Conservation (phyloP, 2,888 invertebrate species). For the Lepidocyrtinus sp. region DNA sequence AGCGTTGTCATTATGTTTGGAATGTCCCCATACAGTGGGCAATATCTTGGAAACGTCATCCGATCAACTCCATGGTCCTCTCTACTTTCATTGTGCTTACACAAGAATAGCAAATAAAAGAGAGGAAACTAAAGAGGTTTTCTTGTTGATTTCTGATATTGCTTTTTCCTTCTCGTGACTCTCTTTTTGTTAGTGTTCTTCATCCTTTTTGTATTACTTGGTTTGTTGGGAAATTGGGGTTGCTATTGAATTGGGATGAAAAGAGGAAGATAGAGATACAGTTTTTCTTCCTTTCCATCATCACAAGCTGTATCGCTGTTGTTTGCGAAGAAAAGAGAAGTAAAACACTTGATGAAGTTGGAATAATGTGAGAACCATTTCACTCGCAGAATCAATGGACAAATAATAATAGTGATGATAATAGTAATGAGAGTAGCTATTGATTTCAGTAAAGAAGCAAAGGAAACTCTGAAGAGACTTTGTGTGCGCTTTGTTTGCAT, state of each 20-base stretch:
- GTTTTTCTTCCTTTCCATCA: constrained; percentile 34
- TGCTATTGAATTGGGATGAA: background rate
- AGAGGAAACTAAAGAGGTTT: constrained; percentile 28
- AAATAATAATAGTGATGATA: too few species aligned
- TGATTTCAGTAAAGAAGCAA: constrained; percentile 32
- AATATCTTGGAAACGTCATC: too few species aligned
- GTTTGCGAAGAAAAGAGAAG: constrained; percentile 46
- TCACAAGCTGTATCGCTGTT: constrained; percentile 36
- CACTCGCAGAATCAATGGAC: constrained; percentile 32
- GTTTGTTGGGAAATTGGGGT: constrained; percentile 37
- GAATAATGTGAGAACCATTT: constrained; percentile 19
- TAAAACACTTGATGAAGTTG: constrained; percentile 27
- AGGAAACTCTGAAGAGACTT: too few species aligned
- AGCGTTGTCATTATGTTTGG: too few species aligned
- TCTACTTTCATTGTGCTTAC: constrained; percentile 5
- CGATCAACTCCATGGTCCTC: constrained; percentile 20
- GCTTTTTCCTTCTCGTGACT: constrained; percentile 9
- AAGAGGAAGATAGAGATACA: constrained; percentile 19
- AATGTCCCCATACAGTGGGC: too few species aligned
- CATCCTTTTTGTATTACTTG: too few species aligned
- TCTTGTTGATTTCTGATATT: constrained; percentile 45
- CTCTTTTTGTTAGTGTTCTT: constrained; percentile 30
- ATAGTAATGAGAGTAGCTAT: constrained; percentile 48
- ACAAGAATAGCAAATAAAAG: constrained; percentile 27
- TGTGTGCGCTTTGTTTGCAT: too few species aligned